Base-by-base conservation (phyloP, 2,888 invertebrate species). In the Drosophila vallismaia region DNA sequence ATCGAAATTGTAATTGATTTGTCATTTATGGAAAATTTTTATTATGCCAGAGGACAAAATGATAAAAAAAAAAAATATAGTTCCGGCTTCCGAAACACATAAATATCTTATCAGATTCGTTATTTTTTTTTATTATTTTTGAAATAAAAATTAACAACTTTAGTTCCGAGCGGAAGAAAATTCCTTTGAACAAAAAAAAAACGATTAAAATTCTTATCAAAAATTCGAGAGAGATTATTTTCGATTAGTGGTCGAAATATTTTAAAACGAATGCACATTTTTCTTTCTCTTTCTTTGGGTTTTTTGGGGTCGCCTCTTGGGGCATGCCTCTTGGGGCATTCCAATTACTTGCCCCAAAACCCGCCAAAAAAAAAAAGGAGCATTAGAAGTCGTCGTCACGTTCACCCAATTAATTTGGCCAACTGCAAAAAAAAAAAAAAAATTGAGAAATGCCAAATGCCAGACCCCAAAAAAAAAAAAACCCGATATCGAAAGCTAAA, bases 341-440 rank as follows among this genome's bases (percentile, higher is more conserved):
- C 10, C 19, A 42, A 19, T 19, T 42, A 42, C 40, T 3, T 19
- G 10, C 44, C 44, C 6, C 40, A 19, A 9, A 3, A 3, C 24
- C 44, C 44, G 1, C 42, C 3, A 33, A 33, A 33, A 9, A 6
- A 9, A 14, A 19, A 54, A 42, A 42, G 36, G 26, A 31, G 40
- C 38, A 38, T 24, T 46, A 58, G 51, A 45, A 54, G 54, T 54
- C 2, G 19, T 19, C 19, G 19, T 19, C 62, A 70, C 69, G 70
- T 70, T 70, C 70, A 54, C 70, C 70, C 69, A 70, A 62, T 62
- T 70, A 62, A 70, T 70, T 70, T 53, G 69, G 70, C 54, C 53
- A 31, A 69, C 53, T 53, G 44, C 19, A 5, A 57, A 45, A 50
- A 46, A 55, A 45, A 33, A 5, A 57, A 45, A 50, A 46, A 55